Base-by-base conservation (phyloP, 2,797 vertebrate genomes). In the Pristis pectinata region DNA sequence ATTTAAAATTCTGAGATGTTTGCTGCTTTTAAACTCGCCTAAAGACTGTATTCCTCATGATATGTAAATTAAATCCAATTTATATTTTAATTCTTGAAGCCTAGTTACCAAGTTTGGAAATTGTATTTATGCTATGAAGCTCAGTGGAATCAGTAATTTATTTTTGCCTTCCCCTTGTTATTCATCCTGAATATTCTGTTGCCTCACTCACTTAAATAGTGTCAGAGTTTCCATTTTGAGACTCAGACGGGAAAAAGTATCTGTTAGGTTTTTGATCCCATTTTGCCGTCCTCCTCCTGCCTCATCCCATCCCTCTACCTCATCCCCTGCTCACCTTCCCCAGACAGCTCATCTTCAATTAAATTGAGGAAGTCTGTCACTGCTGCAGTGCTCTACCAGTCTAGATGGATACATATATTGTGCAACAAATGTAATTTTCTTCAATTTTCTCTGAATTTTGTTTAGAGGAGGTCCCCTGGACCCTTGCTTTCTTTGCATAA, bases 11-110 rank as follows among this genome's bases (percentile, higher is more conserved):
- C 30, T n/a, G 30, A 53, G 49, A 17, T 74, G 44, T 17, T 76
- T 94, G 92, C 13, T 94, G 44, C 49, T 24, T 74, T 94, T 76
- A 22, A 53, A 94, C 24, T 41, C 24, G 5, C 27, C 13, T 72
- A 93, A 72, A 13, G 27, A 27, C 87, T 67, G 87, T 59, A 89
- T 91, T 91, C 64, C 61, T 41, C 17, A 37, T 91, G 30, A n/a
- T 59, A 56, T 44, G 49, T 76, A 76, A 93, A 94, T 30, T 76
- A 72, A 74, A 74, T 27, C 1, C 27, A 93, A 15, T 17, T 53
- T 72, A 74, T 74, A 94, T 53, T 94, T 94, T 76, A 76, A 34
- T n/a, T 89, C 70, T 56, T 94, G 72, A 94, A 53, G 11, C 44
- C 27, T 34, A 30, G 34, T 94, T 93, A 27, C 4, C 64, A 53